These are phyloP conservation scores for Lemur catta DNA, from an alignment of 2,797 vertebrate species.

Conservation along the genomic window DNA sequence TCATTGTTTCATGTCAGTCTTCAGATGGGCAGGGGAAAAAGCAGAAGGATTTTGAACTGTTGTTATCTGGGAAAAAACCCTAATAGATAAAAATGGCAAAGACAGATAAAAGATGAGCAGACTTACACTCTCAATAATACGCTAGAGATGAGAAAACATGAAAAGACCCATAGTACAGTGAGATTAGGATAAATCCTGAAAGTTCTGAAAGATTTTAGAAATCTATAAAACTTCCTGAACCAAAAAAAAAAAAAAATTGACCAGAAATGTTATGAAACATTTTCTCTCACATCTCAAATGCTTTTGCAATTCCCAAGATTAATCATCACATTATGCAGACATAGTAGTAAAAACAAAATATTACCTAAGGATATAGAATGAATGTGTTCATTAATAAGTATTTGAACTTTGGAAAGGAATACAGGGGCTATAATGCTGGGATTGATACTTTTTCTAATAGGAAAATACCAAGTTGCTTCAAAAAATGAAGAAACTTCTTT, in stretches of 20 bases:
- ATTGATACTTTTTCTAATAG: background rate
- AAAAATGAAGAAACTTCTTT: slow-evolving; percentile 2
- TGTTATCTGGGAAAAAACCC: slow-evolving; percentile 42
- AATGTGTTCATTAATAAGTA: background rate
- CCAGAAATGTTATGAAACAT: background rate
- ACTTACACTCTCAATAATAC: slow-evolving; percentile 20
- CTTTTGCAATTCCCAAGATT: background rate
- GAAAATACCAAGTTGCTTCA: background rate
- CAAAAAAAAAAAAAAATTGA: background rate
- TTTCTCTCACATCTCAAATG: slow-evolving; percentile 9
- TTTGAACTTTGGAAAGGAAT: background rate
- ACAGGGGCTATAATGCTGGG: background rate
- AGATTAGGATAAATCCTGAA: slow-evolving; percentile 35
- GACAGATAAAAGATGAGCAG: slow-evolving; percentile 32
- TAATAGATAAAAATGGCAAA: slow-evolving; percentile 46
- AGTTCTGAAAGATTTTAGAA: slow-evolving; percentile 44
- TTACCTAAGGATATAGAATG: background rate
- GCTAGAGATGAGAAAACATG: slow-evolving; percentile 46
- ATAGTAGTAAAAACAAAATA: slow-evolving; percentile 22
- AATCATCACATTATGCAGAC: background rate
- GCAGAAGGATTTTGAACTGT: slow-evolving; percentile 5
- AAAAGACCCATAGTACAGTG: background rate
- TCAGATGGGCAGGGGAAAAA: background rate
- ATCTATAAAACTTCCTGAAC: slow-evolving; percentile 21
- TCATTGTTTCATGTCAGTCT: slow-evolving; percentile 63